Evolutionary conservation across 1,140 invertebrate genomes (phyloP).

Genomic region (Cherax destructor): DNA sequence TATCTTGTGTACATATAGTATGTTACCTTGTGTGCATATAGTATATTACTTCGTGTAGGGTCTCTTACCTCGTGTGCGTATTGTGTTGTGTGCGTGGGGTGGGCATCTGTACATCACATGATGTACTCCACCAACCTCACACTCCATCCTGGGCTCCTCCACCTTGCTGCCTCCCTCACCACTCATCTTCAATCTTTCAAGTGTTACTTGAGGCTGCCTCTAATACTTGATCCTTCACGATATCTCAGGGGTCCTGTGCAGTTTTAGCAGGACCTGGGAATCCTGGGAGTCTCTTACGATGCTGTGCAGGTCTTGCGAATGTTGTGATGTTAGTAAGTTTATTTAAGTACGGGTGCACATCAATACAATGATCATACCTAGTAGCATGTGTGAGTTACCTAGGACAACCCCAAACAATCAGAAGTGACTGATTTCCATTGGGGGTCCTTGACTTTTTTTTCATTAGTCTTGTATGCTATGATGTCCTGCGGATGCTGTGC

Average conservation of each 20-base stretch:
- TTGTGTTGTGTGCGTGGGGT: constrained; percentile 15
- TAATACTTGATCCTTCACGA: background rate
- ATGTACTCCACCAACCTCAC: constrained; percentile 42
- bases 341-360: too few species aligned
- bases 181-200: too few species aligned
- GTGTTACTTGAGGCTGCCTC: too few species aligned
- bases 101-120: constrained; percentile 41
- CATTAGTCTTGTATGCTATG: too few species aligned
- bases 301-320: background rate
- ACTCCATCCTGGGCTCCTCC: constrained; percentile 35
- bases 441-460: too few species aligned
- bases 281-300: background rate
- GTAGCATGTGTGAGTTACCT: too few species aligned
- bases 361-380: too few species aligned
- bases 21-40: too few species aligned
- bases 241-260: background rate
- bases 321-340: background rate
- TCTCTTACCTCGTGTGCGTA: constrained; percentile 43
- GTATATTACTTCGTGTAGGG: background rate
- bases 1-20: too few species aligned
- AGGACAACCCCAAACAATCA: too few species aligned
- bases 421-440: too few species aligned
- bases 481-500: too few species aligned
- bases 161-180: background rate
- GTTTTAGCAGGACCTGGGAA: background rate